These are phyloP conservation scores for Drosophila busckii DNA, from an alignment of 1,140 invertebrate species.

Conservation along the genomic window DNA sequence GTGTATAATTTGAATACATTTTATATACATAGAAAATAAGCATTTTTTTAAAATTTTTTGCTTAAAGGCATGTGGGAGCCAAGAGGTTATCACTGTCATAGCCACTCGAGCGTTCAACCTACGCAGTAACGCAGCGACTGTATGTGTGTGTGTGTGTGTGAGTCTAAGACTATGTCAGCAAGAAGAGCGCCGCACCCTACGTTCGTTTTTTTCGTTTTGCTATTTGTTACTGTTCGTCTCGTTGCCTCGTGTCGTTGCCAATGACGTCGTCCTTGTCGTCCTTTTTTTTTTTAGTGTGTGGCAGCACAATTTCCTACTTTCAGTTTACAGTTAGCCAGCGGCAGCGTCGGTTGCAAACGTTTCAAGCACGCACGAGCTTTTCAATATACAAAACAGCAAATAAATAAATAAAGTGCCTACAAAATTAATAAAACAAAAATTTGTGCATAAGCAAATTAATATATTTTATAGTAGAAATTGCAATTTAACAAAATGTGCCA, in stretches of 20 bases:
- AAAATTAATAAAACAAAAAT: slow-evolving; percentile 19
- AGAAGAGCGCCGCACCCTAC: slow-evolving; percentile 3
- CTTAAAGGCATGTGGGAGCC: slow-evolving; percentile 48
- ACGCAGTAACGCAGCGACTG: slow-evolving; percentile 45
- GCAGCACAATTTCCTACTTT: slow-evolving; percentile 32
- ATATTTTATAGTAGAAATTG: not conserved
- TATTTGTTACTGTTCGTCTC: slow-evolving; percentile 5
- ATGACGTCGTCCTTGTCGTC: slow-evolving; percentile 36
- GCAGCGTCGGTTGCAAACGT: slow-evolving; percentile 25
- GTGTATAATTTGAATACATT: slow-evolving; percentile 49
- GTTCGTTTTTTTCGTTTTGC: slow-evolving; percentile 9
- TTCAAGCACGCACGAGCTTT: not conserved
- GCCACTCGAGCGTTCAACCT: slow-evolving; percentile 47
- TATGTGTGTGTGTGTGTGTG: not conserved
- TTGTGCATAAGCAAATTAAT: not conserved
- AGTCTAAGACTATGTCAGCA: not conserved
- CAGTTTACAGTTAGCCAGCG: slow-evolving; percentile 62
- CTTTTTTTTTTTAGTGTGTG: slow-evolving; percentile 40
- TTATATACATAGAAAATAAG: too few relatives aligned
- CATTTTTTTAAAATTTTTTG: slow-evolving; percentile 8
- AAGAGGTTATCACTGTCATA: slow-evolving; percentile 71
- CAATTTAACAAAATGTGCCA: slow-evolving; percentile 11
- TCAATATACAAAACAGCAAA: slow-evolving; percentile 8
- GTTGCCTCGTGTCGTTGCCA: slow-evolving; percentile 10
- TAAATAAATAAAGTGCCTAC: slow-evolving; percentile 7